Conservation (phyloP, 2,888 invertebrate species). For the Brachylomia viminalis region DNA sequence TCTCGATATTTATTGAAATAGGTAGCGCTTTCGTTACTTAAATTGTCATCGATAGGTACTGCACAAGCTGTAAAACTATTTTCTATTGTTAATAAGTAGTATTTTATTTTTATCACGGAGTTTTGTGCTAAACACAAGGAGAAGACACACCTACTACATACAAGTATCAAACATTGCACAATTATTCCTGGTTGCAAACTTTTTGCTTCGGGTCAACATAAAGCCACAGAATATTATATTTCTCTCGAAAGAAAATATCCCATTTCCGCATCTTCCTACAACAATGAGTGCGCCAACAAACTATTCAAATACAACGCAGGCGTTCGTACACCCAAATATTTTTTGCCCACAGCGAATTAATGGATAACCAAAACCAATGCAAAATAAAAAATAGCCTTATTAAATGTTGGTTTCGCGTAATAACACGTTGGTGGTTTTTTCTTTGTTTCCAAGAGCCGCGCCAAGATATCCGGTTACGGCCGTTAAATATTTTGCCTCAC, state of each 20-base stretch:
- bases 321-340: slow-evolving; percentile 84
- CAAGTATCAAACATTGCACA: slow-evolving; percentile 75
- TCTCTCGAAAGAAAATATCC: slow-evolving; percentile 90
- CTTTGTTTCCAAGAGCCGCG: slow-evolving; percentile 88
- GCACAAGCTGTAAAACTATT: neutral
- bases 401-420: slow-evolving; percentile 90
- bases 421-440: slow-evolving; percentile 90
- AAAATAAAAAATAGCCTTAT: slow-evolving; percentile 89
- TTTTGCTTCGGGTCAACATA: slow-evolving; percentile 87
- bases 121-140: neutral
- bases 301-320: slow-evolving; percentile 88
- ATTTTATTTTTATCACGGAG: slow-evolving; percentile 9
- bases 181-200: slow-evolving; percentile 78
- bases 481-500: slow-evolving; percentile 89
- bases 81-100: neutral
- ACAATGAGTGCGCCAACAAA: slow-evolving; percentile 88
- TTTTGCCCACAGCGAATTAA: slow-evolving; percentile 88
- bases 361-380: slow-evolving; percentile 89
- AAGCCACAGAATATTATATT: slow-evolving; percentile 89
- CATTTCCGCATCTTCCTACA: slow-evolving; percentile 90
- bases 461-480: slow-evolving; percentile 90
- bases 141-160: slow-evolving; percentile 24
- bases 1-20: slow-evolving; percentile 8
- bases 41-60: slow-evolving; percentile 1
- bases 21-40: neutral